These are phyloP conservation scores for Lampropteryx suffumata DNA, from an alignment of 2,888 invertebrate species.

Conservation along the genomic window DNA sequence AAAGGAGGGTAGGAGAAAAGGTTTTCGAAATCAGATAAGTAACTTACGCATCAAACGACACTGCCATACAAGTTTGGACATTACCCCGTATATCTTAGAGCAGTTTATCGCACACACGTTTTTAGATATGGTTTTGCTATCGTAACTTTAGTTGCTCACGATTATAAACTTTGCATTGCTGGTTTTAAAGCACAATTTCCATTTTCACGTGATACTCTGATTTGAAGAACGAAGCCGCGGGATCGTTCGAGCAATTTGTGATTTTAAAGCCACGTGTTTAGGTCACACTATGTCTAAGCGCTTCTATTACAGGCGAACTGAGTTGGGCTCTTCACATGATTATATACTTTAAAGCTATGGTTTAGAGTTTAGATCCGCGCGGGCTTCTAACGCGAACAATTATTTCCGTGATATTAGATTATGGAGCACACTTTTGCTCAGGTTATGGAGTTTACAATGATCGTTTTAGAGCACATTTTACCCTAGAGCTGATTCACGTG, in stretches of 20 bases:
- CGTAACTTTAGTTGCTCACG: background rate
- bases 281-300: background rate
- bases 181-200: no score
- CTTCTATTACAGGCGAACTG: background rate
- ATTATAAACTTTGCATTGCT: no score
- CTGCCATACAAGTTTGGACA: constrained; percentile 1
- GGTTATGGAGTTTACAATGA: background rate
- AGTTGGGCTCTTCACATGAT: background rate
- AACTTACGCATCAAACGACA: constrained; percentile 18
- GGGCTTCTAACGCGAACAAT: background rate
- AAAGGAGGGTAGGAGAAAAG: constrained; percentile 20
- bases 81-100: background rate
- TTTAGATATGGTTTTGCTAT: background rate
- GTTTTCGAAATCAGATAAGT: constrained; percentile 11
- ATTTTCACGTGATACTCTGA: no score
- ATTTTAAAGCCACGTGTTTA: constrained; percentile 1
- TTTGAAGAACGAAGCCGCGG: no score
- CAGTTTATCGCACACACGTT: background rate
- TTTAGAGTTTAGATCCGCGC: background rate
- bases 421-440: background rate
- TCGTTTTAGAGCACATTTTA: background rate
- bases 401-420: background rate
- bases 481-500: background rate
- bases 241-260: background rate
- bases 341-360: background rate